Base-by-base conservation (phyloP, 2,113 vertebrate species). In the Lophochroa leadbeateri region DNA sequence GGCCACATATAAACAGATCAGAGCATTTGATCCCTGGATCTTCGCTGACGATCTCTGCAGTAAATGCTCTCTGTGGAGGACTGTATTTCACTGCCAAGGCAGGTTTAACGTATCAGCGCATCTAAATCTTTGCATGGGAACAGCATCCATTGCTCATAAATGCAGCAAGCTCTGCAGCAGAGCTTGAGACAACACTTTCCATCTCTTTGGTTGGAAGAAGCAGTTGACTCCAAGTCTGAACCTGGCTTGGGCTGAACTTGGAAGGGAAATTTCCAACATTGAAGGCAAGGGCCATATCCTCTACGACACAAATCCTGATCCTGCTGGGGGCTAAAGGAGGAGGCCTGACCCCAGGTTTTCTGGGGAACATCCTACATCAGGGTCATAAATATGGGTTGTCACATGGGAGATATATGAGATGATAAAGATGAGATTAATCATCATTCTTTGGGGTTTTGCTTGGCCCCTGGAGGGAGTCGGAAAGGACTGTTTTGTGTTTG, bases 1-100 rank as follows among this genome's bases (percentile, higher is more conserved):
- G 88, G 92, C 83, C 81, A 50, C 82, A 63, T 77, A 89, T 81
- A 96, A 96, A 97, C 81, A 95, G 93, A 94, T 97, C 95, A 94
- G 52, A 88, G 60, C 43, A 85, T 69, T 60, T 96, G 96, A 95
- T 95, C 94, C 90, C 90, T 71, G 88, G 90, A 82, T 95, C 87
- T 94, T 87, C 0, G 0, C 47, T 85, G 68, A 93, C 31, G 46
- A 57, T 87, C 74, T 92, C 5, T 80, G 72, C 39, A 76, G 61
- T 52, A 84, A 96, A 84, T 44, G 84, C 50, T 90, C 92, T 70
- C 82, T 49, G 44, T 31, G 15, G 44, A 78, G 84, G 68, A 47
- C 76, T 75, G 39, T 21, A 53, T 82, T 82, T 86, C 71, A 78
- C 50, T 92, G 94, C 92, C 92, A 92, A 94, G 58, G 76, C 85